Base-by-base conservation (phyloP, 2,888 invertebrate genomes). In the Philereme transversata region DNA sequence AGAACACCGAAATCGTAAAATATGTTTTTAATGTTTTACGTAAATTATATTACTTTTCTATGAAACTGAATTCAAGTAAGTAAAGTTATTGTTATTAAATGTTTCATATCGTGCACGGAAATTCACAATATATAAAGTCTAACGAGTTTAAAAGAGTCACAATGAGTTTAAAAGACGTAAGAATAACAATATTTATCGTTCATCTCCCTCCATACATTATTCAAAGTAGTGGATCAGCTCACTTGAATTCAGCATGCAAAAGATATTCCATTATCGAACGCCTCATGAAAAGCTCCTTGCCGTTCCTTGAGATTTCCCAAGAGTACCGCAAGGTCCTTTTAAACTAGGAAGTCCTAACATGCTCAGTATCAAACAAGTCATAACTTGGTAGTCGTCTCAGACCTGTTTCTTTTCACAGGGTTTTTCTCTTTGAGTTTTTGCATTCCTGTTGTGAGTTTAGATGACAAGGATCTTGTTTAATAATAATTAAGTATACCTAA, bases 291-390 rank as follows among this genome's bases (percentile, higher is more conserved):
- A 62, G 62, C 60, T 69, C 68, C 62, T 70, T 70, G 70, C 59
- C 60, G 54, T 67, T 68, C 57, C 69, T 67, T 58, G 64, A 70
- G 68, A 77, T 77, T 77, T 78, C 78, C 79, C 79, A 55, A 69
- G 74, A 66, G 69, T 69, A 60, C 58, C 49, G 55, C 55, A 52
- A 62, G 67, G 66, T 62, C 54, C 66, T 69, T 63, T 63, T 63
- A 59, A 56, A 40, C 56, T 56, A 50, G 59, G 34, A 45, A 35
- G 11, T 46, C 56, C 56, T 48, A 55, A 59, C 44, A 45, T 62
- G 61, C 64, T 66, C 63, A 55, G 49, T 52, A 44, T 52, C 22
- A 49, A 10, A 49, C 48, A 44, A 45, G 44, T 52, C 44, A 45
- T 50, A 34, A 36, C 54, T 8, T 38, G 10, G n/a, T 5, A 43